Evolutionary conservation across 2,797 vertebrate genomes (phyloP).

Genomic region (Acipenser oxyrinchus): DNA sequence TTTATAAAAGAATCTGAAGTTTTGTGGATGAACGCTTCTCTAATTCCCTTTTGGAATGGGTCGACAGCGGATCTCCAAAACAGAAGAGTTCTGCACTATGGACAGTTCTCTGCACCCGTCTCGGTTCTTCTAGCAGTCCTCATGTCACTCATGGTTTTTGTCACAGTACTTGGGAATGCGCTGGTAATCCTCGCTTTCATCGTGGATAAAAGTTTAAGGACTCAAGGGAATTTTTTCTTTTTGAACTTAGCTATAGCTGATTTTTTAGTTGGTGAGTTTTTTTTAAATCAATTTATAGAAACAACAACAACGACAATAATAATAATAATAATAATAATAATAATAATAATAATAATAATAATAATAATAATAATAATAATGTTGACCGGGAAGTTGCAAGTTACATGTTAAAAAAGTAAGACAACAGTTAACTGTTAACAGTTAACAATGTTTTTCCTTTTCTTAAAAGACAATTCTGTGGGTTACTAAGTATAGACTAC

Average conservation of each 20-base stretch:
- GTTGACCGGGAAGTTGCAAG: too few species aligned
- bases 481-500: too few species aligned
- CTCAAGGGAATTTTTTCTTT: slow-evolving; percentile 63
- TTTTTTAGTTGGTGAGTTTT: slow-evolving; percentile 55
- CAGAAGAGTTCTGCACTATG: slow-evolving; percentile 31
- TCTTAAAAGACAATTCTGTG: too few species aligned
- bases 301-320: background rate
- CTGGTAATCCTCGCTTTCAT: slow-evolving; percentile 58
- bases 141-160: slow-evolving; percentile 57
- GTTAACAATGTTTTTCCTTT: too few species aligned
- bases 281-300: background rate
- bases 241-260: slow-evolving; percentile 64
- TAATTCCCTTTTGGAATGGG: slow-evolving; percentile 24
- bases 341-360: too few species aligned
- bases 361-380: too few species aligned
- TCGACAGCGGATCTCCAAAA: slow-evolving; percentile 22
- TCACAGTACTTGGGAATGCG: slow-evolving; percentile 56
- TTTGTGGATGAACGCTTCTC: slow-evolving; percentile 29
- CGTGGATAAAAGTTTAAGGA: slow-evolving; percentile 55
- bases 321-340: too few species aligned
- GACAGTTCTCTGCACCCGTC: slow-evolving; percentile 40
- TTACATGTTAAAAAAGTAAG: too few species aligned
- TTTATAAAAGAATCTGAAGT: slow-evolving; percentile 24
- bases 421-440: too few species aligned
- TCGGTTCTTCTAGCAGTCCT: slow-evolving; percentile 47